A percentile compares a stretch with the other conserved stretches of the same genome.
Conservation (phyloP, 2,113 vertebrate genomes). For the Lota lota region DNA sequence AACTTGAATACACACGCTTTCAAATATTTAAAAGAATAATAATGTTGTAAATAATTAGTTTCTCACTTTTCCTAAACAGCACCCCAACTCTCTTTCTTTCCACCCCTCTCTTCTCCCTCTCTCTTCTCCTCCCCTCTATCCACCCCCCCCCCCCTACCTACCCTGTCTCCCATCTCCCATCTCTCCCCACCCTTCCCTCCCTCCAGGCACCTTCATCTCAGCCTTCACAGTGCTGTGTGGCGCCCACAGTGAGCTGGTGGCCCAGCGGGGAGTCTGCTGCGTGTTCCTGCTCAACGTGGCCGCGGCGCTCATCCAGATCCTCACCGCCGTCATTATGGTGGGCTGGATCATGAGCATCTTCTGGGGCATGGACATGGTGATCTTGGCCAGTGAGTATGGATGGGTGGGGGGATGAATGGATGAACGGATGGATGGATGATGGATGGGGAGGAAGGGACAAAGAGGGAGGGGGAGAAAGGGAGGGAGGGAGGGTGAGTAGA, state of each 20-base stretch:
- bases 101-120: background rate
- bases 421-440: background rate
- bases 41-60: background rate
- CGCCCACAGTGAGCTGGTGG: conserved; percentile 86
- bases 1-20: background rate
- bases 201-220: conserved; percentile 88
- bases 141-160: background rate
- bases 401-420: background rate
- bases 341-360: conserved; percentile 99
- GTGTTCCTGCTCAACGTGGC: conserved; percentile 98
- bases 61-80: background rate
- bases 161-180: background rate
- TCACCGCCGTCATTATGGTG: conserved; percentile 96
- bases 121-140: background rate
- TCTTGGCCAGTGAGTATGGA: conserved; percentile 88
- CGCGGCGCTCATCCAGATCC: conserved; percentile 92
- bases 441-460: background rate
- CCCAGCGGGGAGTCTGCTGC: conserved; percentile 88
- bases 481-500: background rate
- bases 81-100: background rate
- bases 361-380: conserved; percentile 99
- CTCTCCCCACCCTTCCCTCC: background rate
- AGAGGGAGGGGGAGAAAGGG: background rate
- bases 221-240: conserved; percentile 95
- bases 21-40: background rate